Evolutionary conservation across 2,888 invertebrate species (phyloP), one percentile per base, ranked within the genome.

Genomic region (Coenonympha arcania): DNA sequence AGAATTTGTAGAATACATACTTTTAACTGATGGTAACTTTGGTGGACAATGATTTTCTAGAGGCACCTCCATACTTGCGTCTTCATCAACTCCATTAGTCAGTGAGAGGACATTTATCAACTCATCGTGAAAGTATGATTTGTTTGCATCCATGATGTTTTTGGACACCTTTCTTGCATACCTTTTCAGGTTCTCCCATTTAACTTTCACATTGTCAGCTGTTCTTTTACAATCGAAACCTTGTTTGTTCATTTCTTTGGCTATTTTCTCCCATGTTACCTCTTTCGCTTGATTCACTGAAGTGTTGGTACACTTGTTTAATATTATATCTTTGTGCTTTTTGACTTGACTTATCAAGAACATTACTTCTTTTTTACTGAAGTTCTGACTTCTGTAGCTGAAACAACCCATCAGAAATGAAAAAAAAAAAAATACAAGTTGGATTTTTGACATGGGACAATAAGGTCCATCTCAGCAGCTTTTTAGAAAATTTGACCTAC

Each of bases 141-240:
- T 52, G 36, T 64, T 64, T 0, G 60, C 52, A 50, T 76, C 70
- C 39, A 73, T 59, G 50, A 76, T 48, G 58, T 76, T 78, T 49
- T 73, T 73, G 6, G 76, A 63, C 1, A 67, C 16, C 51, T 67
- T 77, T 28, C 70, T 69, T 6, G 71, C 73, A 16, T 63, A 62
- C 34, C 65, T 75, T 48, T 83, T 83, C 24, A 86, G 60, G 55
- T 85, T 85, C 3, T 76, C 76, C 81, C 80, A 84, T 61, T 83
- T 85, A 1, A 61, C 72, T 62, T 72, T 82, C 42, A 84, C 63
- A 26, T 62, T 65, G 30, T 80, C 77, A 11, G 59, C 50, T 52
- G 59, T 71, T 50, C 84, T 71, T 1, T 62, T 57, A 51, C 70
- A 56, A 31, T 59, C 64, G 33, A 76, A 68, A 3, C 70, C 72